Conservation (phyloP, 2,797 vertebrate genomes). For the Lophius americanus region DNA sequence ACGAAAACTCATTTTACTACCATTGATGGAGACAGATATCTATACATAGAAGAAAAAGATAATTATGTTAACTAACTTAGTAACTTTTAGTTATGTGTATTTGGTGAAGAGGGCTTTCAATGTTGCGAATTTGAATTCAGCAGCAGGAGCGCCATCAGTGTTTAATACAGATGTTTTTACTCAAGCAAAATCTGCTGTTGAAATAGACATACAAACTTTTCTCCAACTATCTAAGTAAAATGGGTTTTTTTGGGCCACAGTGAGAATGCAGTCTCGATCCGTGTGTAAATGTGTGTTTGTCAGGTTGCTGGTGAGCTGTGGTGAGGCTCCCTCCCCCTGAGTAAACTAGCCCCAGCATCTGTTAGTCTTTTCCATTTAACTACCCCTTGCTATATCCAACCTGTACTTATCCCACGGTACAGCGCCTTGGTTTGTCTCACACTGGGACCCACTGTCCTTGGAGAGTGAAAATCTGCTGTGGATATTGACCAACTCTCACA, state of each 20-base stretch:
- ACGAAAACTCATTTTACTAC: no score
- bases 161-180: constrained; percentile 9
- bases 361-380: constrained; percentile 85
- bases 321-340: constrained; percentile 70
- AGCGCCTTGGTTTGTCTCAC: constrained; percentile 65
- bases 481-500: constrained; percentile 50
- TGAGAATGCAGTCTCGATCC: constrained; percentile 51
- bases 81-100: background rate
- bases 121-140: background rate
- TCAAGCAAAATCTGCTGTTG: constrained; percentile 28
- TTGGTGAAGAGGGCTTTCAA: constrained; percentile 17
- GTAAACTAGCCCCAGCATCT: constrained; percentile 84
- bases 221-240: constrained; percentile 59
- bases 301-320: constrained; percentile 69
- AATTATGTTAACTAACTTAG: no score
- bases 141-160: background rate
- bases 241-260: constrained; percentile 58
- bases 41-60: no score
- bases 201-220: constrained; percentile 68
- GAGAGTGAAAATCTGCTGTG: constrained; percentile 46
- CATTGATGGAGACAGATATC: no score
- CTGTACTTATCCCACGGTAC: constrained; percentile 82
- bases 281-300: constrained; percentile 50
- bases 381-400: constrained; percentile 83
- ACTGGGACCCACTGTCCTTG: constrained; percentile 72